Evolutionary conservation across 1,140 invertebrate genomes (phyloP).

Genomic region (Brachionus plicatilis): DNA sequence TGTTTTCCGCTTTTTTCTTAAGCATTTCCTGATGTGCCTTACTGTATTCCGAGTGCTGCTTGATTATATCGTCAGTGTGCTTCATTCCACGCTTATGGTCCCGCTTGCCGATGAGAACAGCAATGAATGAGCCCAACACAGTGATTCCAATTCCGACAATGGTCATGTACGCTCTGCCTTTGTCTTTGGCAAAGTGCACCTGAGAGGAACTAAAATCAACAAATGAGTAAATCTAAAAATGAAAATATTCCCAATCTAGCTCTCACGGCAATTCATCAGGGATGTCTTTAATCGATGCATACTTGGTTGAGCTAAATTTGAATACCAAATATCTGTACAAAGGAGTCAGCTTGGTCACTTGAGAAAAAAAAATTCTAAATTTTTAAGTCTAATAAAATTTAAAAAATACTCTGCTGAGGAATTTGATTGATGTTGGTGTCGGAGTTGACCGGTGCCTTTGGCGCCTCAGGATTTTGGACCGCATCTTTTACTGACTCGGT

Average conservation of each 20-base stretch:
- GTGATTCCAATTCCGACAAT: not conserved
- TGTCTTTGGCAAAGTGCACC: conserved; percentile 24
- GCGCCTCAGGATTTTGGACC: not conserved
- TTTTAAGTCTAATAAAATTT: not conserved
- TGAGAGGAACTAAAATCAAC: not conserved
- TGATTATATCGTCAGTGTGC: conserved; percentile 26
- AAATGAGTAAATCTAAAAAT: not conserved
- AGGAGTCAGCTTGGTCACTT: not conserved
- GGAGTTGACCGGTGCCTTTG: not conserved
- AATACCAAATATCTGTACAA: conserved; percentile 28
- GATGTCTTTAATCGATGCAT: not conserved
- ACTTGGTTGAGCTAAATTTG: conserved; percentile 28
- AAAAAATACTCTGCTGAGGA: not conserved
- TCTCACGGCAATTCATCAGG: conserved; percentile 16
- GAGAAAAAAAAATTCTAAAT: not conserved
- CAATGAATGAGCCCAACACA: not conserved
- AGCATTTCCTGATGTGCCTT: conserved; percentile 24
- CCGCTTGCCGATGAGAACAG: not conserved
- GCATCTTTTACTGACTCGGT: not conserved
- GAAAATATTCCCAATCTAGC: not conserved
- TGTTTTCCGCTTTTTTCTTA: not conserved
- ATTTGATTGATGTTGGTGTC: not conserved
- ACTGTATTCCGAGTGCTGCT: conserved; percentile 27
- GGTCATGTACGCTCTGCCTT: conserved; percentile 25
- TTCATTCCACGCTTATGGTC: not conserved